Percentiles rank a stretch among this genome's conserved stretches.
Conservation (phyloP, 2,797 vertebrate species). For the Karalla daura region DNA sequence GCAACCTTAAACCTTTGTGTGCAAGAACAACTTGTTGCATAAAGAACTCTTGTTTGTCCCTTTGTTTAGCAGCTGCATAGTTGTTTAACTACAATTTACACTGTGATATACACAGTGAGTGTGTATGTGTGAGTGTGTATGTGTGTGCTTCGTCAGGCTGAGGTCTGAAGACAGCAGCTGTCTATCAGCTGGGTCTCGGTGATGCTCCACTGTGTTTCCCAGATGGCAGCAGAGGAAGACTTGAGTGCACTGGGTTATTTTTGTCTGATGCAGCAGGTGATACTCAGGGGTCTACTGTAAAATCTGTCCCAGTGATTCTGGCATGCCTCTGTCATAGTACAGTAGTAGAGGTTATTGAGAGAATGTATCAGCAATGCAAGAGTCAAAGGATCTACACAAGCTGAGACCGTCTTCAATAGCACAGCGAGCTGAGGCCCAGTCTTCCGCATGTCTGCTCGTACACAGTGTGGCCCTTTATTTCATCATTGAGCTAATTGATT, state of each 20-base stretch:
- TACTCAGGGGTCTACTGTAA: background rate
- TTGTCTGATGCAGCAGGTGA: background rate
- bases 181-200: background rate
- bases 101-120: background rate
- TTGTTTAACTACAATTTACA: background rate
- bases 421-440: background rate
- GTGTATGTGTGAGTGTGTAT: background rate
- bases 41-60: background rate
- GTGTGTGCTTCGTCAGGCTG: background rate
- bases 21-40: background rate
- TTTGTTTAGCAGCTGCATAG: background rate
- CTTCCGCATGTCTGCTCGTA: background rate
- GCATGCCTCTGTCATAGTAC: background rate
- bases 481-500: background rate
- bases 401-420: background rate
- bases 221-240: background rate
- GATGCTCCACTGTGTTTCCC: background rate
- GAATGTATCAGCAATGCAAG: background rate
- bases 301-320: background rate
- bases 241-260: background rate
- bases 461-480: background rate
- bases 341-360: background rate
- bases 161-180: background rate
- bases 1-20: slow-evolving; percentile 11
- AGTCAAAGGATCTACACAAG: background rate